These are phyloP conservation scores for Desoria tigrina DNA, from an alignment of 2,888 invertebrate genomes.

Conservation along the genomic window DNA sequence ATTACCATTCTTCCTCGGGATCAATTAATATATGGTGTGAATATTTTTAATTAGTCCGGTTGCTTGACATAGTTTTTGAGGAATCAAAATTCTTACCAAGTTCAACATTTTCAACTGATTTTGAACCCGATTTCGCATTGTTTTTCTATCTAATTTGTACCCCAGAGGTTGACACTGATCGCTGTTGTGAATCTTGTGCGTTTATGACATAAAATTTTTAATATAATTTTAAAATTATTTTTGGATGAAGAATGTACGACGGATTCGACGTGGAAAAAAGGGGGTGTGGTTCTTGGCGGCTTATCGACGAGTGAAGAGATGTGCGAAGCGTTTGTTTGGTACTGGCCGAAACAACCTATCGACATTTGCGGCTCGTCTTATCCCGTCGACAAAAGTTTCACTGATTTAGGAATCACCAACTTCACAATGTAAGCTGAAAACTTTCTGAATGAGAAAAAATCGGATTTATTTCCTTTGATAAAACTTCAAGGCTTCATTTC, in stretches of 20 bases:
- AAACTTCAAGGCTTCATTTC: no score
- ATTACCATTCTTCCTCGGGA: conserved; percentile 32
- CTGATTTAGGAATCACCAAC: background rate
- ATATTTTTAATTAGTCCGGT: no score
- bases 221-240: no score
- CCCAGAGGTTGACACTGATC: no score
- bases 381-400: background rate
- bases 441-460: no score
- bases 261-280: conserved; percentile 11
- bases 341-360: conserved; percentile 8
- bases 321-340: conserved; percentile 17
- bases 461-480: background rate
- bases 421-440: background rate
- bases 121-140: no score
- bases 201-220: no score
- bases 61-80: background rate
- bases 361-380: background rate
- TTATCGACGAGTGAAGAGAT: conserved; percentile 9
- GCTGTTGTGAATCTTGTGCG: no score
- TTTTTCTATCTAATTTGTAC: no score
- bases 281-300: conserved; percentile 1
- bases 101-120: no score
- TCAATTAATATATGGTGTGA: conserved; percentile 39
- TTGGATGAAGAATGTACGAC: conserved; percentile 18
- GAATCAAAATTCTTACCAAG: no score